Percentiles rank a stretch among this genome's conserved stretches.
Conservation (phyloP, 2,797 vertebrate genomes). For the Falco cherrug region DNA sequence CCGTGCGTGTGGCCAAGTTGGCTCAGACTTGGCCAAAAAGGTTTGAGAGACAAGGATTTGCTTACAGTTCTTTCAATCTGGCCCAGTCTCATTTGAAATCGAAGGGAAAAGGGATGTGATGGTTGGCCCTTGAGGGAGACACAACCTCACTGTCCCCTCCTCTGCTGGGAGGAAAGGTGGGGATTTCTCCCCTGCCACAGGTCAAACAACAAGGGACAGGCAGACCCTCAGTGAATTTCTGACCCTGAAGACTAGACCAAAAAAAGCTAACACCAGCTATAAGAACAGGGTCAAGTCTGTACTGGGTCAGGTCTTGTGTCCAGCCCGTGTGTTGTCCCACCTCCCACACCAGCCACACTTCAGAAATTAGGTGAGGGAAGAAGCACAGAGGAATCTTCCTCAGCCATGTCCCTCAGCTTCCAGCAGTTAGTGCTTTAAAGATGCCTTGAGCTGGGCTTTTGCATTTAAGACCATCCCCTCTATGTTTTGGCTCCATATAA, state of each 20-base stretch:
- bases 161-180: neutral
- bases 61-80: neutral
- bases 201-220: too few species aligned
- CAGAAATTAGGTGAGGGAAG: neutral
- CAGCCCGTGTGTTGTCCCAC: neutral
- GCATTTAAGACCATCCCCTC: neutral
- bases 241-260: neutral
- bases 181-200: neutral
- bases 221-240: rapidly evolving
- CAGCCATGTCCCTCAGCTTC: neutral
- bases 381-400: neutral
- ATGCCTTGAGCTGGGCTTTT: neutral
- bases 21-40: slow-evolving; percentile 1
- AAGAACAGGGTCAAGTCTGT: neutral
- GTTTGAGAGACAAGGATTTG: neutral
- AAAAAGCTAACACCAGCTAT: rapidly evolving
- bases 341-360: neutral
- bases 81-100: rapidly evolving
- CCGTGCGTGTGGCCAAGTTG: neutral
- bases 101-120: neutral
- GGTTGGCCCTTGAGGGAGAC: rapidly evolving
- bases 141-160: rapidly evolving
- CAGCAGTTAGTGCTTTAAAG: neutral
- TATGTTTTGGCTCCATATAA: rapidly evolving
- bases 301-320: neutral